phyloP scores from a whole-genome alignment of 2,113 vertebrate species.

The Gracilinanus agilis region DNA sequence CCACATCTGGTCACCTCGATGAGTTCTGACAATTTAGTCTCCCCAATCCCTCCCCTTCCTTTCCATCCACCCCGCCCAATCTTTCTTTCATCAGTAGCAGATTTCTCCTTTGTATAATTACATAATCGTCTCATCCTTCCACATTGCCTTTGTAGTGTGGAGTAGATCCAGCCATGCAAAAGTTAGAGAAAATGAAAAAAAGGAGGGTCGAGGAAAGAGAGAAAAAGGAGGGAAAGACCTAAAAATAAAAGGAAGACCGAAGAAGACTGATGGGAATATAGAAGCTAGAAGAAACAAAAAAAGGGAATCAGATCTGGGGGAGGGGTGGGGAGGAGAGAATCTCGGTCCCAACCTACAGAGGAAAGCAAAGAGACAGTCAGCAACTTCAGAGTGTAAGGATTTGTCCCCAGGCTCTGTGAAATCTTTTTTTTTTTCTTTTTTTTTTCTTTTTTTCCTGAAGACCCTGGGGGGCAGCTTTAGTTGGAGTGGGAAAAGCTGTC shows the following conservation, averaged over 20 bases:
- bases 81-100: neutral
- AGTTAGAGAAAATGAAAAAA: neutral
- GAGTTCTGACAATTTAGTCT: neutral
- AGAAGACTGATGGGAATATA: too few species aligned
- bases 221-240: neutral
- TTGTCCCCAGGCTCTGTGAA: neutral
- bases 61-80: neutral
- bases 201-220: neutral
- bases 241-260: too few species aligned
- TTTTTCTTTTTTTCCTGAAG: neutral
- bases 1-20: neutral
- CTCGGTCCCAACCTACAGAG: neutral
- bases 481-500: constrained; percentile 21
- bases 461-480: constrained; percentile 19
- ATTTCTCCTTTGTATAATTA: neutral
- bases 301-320: neutral
- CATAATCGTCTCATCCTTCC: neutral
- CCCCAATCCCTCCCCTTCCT: neutral
- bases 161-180: neutral
- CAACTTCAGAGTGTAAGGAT: neutral
- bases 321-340: neutral
- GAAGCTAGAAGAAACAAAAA: neutral
- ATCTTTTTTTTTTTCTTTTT: constrained; percentile 1
- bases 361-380: neutral
- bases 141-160: neutral